These are phyloP conservation scores for Calliopum simillimum DNA, from an alignment of 2,888 invertebrate genomes.

Conservation along the genomic window DNA sequence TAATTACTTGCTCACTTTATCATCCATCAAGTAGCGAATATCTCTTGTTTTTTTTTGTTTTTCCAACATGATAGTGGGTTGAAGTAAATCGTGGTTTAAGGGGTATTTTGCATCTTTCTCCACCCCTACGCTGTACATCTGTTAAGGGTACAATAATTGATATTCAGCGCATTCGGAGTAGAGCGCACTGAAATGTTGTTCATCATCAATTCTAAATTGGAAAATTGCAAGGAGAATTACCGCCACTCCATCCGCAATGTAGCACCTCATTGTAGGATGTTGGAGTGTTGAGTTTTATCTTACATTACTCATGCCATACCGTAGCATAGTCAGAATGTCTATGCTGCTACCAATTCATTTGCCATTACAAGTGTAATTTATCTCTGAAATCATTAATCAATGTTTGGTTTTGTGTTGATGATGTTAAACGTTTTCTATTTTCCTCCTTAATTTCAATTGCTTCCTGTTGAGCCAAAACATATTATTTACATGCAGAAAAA, in stretches of 20 bases:
- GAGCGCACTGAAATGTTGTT: constrained; percentile 32
- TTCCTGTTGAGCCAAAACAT: no score
- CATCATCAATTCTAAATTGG: constrained; percentile 42
- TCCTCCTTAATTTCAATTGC: no score
- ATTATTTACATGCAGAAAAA: no score
- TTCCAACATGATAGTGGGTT: not conserved
- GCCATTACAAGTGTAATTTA: constrained; percentile 40
- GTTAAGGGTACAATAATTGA: constrained; percentile 38
- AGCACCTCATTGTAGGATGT: no score
- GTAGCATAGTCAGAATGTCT: not conserved
- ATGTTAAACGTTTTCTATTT: not conserved
- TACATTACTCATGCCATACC: not conserved
- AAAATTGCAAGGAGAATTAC: constrained; percentile 15
- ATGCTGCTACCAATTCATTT: constrained; percentile 34
- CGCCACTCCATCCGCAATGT: not conserved
- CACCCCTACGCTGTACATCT: not conserved
- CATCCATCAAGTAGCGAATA: constrained; percentile 37
- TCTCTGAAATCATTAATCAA: constrained; percentile 42
- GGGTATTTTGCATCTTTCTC: not conserved
- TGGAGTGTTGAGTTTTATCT: not conserved
- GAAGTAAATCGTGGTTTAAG: not conserved
- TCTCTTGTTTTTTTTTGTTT: not conserved
- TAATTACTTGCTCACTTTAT: constrained; percentile 38
- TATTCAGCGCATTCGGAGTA: constrained; percentile 41
- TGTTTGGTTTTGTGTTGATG: constrained; percentile 26